A percentile compares a stretch with the other conserved stretches of the same genome.
phyloP scores from a whole-genome alignment of 2,113 vertebrate genomes.

The Oxygymnocypris stewartii region DNA sequence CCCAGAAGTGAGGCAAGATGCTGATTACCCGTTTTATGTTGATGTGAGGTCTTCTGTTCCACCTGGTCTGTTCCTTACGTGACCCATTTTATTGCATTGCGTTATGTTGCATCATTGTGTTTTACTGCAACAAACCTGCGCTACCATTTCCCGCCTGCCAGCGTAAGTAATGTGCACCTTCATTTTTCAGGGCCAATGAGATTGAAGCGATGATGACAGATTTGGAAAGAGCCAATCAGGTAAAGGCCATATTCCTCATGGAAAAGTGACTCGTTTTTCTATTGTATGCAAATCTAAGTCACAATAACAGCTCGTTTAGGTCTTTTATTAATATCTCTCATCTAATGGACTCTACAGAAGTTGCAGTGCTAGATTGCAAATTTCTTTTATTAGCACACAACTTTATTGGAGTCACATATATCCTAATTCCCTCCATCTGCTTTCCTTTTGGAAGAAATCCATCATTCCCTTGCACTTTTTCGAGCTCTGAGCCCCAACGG shows the following conservation, averaged over 20 bases:
- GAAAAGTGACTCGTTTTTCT: slow-evolving; percentile 16
- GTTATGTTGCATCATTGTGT: slow-evolving; percentile 29
- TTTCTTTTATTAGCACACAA: slow-evolving; percentile 21
- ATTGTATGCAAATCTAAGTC: slow-evolving; percentile 9
- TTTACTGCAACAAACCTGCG: slow-evolving; percentile 28
- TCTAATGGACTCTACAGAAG: slow-evolving; percentile 18
- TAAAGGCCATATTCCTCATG: slow-evolving; percentile 62
- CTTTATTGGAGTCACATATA: slow-evolving; percentile 6
- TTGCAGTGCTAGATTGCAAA: slow-evolving; percentile 11
- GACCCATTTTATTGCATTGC: slow-evolving; percentile 32
- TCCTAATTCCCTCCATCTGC: slow-evolving; percentile 27
- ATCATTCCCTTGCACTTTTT: slow-evolving; percentile 28
- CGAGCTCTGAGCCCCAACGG: slow-evolving; percentile 21
- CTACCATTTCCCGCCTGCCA: not conserved
- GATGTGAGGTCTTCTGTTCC: slow-evolving; percentile 30
- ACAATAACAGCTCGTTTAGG: slow-evolving; percentile 23
- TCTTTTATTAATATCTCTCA: slow-evolving; percentile 17
- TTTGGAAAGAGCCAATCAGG: slow-evolving; percentile 89
- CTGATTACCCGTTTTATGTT: slow-evolving; percentile 32
- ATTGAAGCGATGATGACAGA: slow-evolving; percentile 88
- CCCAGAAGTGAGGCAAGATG: slow-evolving; percentile 21
- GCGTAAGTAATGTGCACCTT: slow-evolving; percentile 31
- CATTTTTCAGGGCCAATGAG: slow-evolving; percentile 77
- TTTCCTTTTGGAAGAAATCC: slow-evolving; percentile 34
- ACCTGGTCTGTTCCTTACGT: slow-evolving; percentile 23